phyloP scores from a whole-genome alignment of 2,888 invertebrate species.

The Noctua comes region DNA sequence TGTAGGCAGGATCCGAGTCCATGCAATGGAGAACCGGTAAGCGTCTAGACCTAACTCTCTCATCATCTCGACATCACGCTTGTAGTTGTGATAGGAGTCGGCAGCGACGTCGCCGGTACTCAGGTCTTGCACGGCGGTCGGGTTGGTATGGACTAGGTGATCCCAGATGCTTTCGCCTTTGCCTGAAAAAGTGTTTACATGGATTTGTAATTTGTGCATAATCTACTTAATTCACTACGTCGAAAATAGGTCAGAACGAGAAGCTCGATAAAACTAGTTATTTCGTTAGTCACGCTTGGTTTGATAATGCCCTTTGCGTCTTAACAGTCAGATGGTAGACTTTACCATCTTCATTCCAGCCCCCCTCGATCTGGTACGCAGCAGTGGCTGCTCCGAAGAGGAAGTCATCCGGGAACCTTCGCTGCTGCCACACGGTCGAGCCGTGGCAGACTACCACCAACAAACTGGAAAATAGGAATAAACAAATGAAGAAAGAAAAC shows the following conservation, averaged over 20 bases:
- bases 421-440: slow-evolving; percentile 48
- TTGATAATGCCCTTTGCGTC: not conserved
- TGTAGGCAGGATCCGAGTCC: slow-evolving; percentile 91
- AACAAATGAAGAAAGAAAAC: no score
- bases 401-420: slow-evolving; percentile 76
- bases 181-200: slow-evolving; percentile 57
- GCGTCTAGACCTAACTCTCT: slow-evolving; percentile 83
- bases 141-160: slow-evolving; percentile 70
- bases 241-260: not conserved
- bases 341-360: slow-evolving; percentile 73
- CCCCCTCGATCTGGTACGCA: slow-evolving; percentile 78
- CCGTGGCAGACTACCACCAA: slow-evolving; percentile 47
- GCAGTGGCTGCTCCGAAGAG: slow-evolving; percentile 77
- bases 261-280: not conserved
- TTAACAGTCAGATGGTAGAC: not conserved
- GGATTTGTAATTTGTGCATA: not conserved
- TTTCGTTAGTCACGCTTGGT: not conserved
- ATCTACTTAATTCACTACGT: not conserved
- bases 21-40: slow-evolving; percentile 90
- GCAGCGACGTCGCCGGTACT: slow-evolving; percentile 90
- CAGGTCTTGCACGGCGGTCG: slow-evolving; percentile 65
- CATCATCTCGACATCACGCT: slow-evolving; percentile 87
- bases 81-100: slow-evolving; percentile 91
- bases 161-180: slow-evolving; percentile 79
- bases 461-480: slow-evolving; percentile 45